A percentile compares a stretch with the other conserved stretches of the same genome.
phyloP scores from a whole-genome alignment of 2,113 vertebrate genomes.

The Myodes glareolus region DNA sequence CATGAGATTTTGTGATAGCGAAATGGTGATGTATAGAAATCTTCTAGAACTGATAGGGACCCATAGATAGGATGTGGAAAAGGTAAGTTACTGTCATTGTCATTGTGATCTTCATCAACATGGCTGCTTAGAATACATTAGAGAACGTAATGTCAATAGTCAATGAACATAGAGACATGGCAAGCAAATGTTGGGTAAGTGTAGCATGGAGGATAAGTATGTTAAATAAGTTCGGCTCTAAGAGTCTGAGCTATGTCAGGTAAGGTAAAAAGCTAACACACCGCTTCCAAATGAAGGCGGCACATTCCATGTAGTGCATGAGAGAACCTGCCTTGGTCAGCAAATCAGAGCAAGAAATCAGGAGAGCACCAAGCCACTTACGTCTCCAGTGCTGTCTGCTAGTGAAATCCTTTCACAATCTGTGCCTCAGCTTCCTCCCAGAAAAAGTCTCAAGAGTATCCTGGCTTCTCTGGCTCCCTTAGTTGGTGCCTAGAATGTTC shows the following conservation, averaged over 20 bases:
- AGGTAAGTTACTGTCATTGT: background rate
- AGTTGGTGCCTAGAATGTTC: background rate
- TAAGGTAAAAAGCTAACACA: background rate
- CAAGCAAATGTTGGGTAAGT: background rate
- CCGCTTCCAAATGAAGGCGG: background rate
- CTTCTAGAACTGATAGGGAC: background rate
- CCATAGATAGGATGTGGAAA: background rate
- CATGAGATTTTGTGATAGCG: background rate
- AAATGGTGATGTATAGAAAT: background rate
- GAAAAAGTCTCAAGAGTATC: background rate
- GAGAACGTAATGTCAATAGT: background rate
- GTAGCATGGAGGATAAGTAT: background rate
- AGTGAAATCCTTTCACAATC: background rate
- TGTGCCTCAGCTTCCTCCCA: background rate
- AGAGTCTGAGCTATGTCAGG: background rate
- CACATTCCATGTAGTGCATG: background rate
- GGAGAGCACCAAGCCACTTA: background rate
- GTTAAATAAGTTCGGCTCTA: background rate
- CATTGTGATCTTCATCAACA: background rate
- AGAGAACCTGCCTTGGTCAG: background rate
- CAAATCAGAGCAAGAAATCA: background rate
- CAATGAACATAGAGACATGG: background rate
- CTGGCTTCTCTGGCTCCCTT: background rate
- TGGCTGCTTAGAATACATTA: background rate
- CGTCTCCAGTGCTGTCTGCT: rapidly evolving